These are phyloP conservation scores for Omphaloscelis lunosa DNA, from an alignment of 2,888 invertebrate genomes.

Conservation along the genomic window DNA sequence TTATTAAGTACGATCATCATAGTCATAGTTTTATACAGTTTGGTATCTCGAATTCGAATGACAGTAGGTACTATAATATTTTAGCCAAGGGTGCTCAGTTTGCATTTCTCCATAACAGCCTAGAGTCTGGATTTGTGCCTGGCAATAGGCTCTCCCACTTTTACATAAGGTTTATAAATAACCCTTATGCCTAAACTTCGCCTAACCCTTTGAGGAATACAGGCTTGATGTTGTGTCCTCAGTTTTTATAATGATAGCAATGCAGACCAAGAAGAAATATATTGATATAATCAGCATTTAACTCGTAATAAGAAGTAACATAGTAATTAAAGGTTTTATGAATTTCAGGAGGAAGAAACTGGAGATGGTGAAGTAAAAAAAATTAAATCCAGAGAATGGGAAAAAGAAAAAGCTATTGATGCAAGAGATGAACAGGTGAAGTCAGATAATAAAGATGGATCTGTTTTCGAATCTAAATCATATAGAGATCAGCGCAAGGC, in stretches of 20 bases:
- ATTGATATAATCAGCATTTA: neutral
- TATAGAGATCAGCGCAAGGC: slow-evolving; percentile 85
- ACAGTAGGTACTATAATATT: neutral
- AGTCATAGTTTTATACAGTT: slow-evolving; percentile 5
- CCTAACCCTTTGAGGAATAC: neutral
- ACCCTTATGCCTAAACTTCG: neutral
- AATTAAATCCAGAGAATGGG: slow-evolving; percentile 88
- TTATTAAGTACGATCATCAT: slow-evolving; percentile 15
- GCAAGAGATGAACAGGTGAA: slow-evolving; percentile 81
- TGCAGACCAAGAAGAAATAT: neutral
- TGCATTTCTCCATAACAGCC: neutral
- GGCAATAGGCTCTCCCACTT: neutral
- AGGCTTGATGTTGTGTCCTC: neutral
- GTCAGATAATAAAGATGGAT: slow-evolving; percentile 79
- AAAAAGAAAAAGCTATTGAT: slow-evolving; percentile 82
- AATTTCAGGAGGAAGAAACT: slow-evolving; percentile 85
- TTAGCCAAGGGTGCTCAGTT: neutral
- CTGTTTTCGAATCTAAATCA: slow-evolving; percentile 85
- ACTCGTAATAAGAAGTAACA: neutral
- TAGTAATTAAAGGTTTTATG: neutral
- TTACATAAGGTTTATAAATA: neutral
- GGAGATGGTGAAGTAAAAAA: slow-evolving; percentile 86
- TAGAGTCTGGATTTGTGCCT: neutral
- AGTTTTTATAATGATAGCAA: neutral
- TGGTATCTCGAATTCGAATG: neutral